Conservation (phyloP, 2,113 vertebrate species). For the Lepus europaeus region DNA sequence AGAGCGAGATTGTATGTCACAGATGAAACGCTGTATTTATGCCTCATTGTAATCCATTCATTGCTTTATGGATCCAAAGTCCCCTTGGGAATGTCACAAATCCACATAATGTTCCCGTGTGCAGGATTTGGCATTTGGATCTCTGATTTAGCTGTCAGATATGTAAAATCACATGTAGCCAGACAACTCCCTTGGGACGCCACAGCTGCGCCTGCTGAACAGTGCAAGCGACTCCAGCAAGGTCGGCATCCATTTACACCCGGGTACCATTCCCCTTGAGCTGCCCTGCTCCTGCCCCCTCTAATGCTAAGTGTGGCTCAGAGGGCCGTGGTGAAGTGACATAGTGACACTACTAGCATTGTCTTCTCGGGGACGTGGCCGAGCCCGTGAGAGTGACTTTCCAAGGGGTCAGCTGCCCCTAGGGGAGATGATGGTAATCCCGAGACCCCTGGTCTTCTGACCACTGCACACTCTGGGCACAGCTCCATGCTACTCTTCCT, state of each 20-base stretch:
- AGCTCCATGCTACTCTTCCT: neutral
- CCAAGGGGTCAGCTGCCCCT: neutral
- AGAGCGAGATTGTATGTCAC: slow-evolving; percentile 87
- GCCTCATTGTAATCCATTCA: slow-evolving; percentile 87
- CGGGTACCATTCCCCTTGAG: slow-evolving; percentile 68
- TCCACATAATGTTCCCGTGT: slow-evolving; percentile 84
- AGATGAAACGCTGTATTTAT: slow-evolving; percentile 88
- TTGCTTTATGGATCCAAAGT: slow-evolving; percentile 89
- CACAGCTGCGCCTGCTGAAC: slow-evolving; percentile 85
- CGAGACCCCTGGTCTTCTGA: neutral
- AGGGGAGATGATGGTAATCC: neutral
- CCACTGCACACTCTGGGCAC: neutral
- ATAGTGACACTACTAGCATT: neutral
- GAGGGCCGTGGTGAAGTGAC: neutral
- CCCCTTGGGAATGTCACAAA: slow-evolving; percentile 88
- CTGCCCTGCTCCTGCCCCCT: slow-evolving; percentile 3
- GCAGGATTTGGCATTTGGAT: slow-evolving; percentile 85
- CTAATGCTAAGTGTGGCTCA: slow-evolving; percentile 50
- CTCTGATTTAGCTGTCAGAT: slow-evolving; percentile 89
- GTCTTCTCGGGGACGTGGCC: neutral
- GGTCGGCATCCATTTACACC: slow-evolving; percentile 75
- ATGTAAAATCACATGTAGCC: slow-evolving; percentile 86
- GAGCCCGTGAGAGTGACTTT: neutral
- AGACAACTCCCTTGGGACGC: slow-evolving; percentile 84
- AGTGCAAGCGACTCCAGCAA: slow-evolving; percentile 81